A percentile compares a stretch with the other conserved stretches of the same genome.
These are phyloP conservation scores for Sinelater perroti DNA, from an alignment of 2,888 invertebrate species.

Conservation along the genomic window DNA sequence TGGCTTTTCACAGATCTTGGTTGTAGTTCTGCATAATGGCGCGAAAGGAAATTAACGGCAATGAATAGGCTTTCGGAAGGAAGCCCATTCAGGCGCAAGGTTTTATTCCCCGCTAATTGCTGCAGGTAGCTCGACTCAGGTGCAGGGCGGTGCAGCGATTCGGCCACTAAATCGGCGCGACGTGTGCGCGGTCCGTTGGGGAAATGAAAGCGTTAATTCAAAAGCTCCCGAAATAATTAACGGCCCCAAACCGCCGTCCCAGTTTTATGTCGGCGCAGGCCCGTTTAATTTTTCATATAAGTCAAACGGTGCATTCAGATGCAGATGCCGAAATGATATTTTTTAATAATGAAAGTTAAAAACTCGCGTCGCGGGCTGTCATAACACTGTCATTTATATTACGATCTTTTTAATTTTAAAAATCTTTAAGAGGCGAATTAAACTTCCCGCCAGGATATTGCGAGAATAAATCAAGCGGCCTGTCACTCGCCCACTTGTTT, in stretches of 20 bases:
- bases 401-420: conserved; percentile 58
- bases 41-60: too few relatives aligned
- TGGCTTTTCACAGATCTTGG: too few relatives aligned
- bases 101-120: too few relatives aligned
- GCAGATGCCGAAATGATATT: conserved; percentile 55
- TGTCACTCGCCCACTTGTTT: conserved; percentile 56
- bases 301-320: conserved; percentile 51
- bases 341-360: conserved; percentile 58
- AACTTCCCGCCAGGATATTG: conserved; percentile 57
- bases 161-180: too few relatives aligned
- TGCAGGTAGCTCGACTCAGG: too few relatives aligned
- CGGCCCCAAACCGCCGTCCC: conserved; percentile 40
- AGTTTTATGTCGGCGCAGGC: conserved; percentile 41
- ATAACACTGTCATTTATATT: conserved; percentile 59
- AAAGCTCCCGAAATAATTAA: conserved; percentile 41
- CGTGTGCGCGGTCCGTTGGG: too few relatives aligned
- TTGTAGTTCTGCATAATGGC: too few relatives aligned
- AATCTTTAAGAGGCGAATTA: conserved; percentile 57
- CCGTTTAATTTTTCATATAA: conserved; percentile 45
- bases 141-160: too few relatives aligned
- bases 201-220: conserved; percentile 37
- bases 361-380: conserved; percentile 52
- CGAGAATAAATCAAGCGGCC: conserved; percentile 56
- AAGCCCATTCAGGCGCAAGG: too few relatives aligned
- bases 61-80: too few relatives aligned